Evolutionary conservation across 2,888 invertebrate species (phyloP).

Genomic region (Cephus pulcher): DNA sequence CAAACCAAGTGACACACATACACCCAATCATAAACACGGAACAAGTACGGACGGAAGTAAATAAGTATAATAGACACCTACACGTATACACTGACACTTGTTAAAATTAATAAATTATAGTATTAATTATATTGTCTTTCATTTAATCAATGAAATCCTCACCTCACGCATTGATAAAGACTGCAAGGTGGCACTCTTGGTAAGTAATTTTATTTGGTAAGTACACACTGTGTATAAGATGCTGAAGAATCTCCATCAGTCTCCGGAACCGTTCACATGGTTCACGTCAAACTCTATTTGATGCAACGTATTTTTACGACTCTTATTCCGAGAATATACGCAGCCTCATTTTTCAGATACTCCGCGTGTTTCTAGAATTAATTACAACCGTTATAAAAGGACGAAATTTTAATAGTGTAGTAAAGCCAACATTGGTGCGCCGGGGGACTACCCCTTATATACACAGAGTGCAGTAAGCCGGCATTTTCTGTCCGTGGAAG

Average conservation of each 20-base stretch:
- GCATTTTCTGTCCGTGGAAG: background rate
- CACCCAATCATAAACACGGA: slow-evolving; percentile 23
- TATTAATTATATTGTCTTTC: slow-evolving; percentile 35
- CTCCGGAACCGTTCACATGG: background rate
- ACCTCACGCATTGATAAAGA: background rate
- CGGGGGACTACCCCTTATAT: background rate
- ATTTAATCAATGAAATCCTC: background rate
- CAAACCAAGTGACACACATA: slow-evolving; percentile 29
- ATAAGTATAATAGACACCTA: slow-evolving; percentile 8
- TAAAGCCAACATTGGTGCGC: background rate
- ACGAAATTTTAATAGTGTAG: slow-evolving; percentile 1
- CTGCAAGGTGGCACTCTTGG: background rate
- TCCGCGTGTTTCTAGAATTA: slow-evolving; percentile 6
- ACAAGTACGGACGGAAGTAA: background rate
- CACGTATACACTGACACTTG: slow-evolving; percentile 30
- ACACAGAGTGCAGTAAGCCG: background rate
- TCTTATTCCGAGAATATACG: background rate
- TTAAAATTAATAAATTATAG: slow-evolving; percentile 58
- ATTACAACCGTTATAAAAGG: slow-evolving; percentile 15
- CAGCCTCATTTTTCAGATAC: background rate
- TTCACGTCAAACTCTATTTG: background rate
- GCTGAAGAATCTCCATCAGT: background rate
- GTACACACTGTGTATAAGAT: background rate
- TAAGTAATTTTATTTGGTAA: background rate
- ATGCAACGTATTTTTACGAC: slow-evolving; percentile 10